Evolutionary conservation across 2,888 invertebrate genomes (phyloP).

Genomic region (Ptilodon capucinus): DNA sequence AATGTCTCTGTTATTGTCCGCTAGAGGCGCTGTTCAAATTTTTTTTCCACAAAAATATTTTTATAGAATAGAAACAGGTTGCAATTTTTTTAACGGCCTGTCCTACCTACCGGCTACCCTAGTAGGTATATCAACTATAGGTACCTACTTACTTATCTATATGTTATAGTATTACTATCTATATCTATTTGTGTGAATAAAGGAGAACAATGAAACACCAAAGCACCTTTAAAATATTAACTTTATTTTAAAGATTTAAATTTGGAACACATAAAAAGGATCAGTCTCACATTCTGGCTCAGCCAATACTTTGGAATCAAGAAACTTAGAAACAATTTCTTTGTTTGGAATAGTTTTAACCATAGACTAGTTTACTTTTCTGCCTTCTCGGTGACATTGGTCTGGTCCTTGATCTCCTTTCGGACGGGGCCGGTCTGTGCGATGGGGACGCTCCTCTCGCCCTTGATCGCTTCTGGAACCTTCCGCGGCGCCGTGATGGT

Average conservation of each 20-base stretch:
- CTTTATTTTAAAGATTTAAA: neutral
- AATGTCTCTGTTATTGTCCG: neutral
- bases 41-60: too few relatives aligned
- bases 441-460: slow-evolving; percentile 46
- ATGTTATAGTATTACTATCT: too few relatives aligned
- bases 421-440: slow-evolving; percentile 53
- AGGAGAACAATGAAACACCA: too few relatives aligned
- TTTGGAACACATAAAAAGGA: slow-evolving; percentile 6
- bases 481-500: slow-evolving; percentile 84
- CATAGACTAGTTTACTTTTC: slow-evolving; percentile 2
- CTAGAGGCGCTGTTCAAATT: neutral
- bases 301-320: slow-evolving; percentile 21
- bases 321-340: too few relatives aligned
- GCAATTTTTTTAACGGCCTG: too few relatives aligned
- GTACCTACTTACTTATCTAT: too few relatives aligned
- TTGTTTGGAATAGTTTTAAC: too few relatives aligned
- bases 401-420: slow-evolving; percentile 46
- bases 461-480: slow-evolving; percentile 39
- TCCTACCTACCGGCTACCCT: too few relatives aligned
- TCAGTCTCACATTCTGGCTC: slow-evolving; percentile 42
- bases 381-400: slow-evolving; percentile 9
- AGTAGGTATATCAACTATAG: too few relatives aligned
- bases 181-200: too few relatives aligned
- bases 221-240: neutral
- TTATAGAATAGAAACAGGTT: too few relatives aligned